Evolutionary conservation across 2,113 vertebrate species (phyloP).

Genomic region (Ctenomys sociabilis): DNA sequence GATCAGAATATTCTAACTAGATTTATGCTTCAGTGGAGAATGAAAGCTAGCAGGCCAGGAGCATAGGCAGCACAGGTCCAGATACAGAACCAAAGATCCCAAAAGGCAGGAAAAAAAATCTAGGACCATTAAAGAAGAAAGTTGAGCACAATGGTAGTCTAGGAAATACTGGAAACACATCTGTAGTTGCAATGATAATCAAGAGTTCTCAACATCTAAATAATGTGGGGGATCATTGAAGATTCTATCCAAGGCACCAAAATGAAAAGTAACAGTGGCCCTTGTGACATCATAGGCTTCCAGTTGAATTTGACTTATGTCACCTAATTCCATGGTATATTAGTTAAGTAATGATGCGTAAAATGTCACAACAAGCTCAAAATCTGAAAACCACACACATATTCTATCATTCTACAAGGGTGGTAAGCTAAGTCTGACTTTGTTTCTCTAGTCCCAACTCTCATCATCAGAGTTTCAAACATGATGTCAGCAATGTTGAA

Average conservation of each 20-base stretch:
- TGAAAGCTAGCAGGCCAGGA: not conserved
- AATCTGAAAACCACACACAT: not conserved
- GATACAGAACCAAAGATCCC: not conserved
- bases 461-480: not conserved
- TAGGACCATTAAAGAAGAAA: not conserved
- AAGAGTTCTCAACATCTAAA: not conserved
- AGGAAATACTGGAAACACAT: not conserved
- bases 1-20: no score
- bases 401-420: not conserved
- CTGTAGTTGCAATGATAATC: not conserved
- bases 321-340: not conserved
- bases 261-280: not conserved
- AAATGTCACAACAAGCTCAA: not conserved
- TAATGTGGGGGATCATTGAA: not conserved
- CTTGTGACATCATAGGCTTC: not conserved
- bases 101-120: not conserved
- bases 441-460: not conserved
- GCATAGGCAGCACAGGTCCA: not conserved
- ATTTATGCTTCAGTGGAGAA: not conserved
- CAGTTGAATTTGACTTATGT: not conserved
- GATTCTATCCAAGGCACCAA: rapidly evolving
- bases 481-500: not conserved
- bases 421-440: not conserved
- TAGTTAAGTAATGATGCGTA: not conserved
- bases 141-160: not conserved